Conservation (phyloP, 1,140 invertebrate genomes). For the Zaprionus davidi region DNA sequence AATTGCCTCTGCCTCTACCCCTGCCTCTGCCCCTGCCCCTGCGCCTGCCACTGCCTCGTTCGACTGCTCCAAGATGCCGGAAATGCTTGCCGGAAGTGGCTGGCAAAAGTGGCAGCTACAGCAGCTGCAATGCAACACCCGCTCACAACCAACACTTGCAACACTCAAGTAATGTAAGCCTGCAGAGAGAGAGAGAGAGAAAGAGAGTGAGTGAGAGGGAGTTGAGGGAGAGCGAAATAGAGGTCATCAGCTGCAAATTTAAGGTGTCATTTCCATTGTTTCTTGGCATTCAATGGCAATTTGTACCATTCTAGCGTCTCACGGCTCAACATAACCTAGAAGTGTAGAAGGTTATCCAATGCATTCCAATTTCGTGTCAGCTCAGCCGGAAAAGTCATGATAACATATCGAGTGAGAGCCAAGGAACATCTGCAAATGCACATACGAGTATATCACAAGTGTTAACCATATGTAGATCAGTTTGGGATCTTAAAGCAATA, state of each 20-base stretch:
- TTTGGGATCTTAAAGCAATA: too few relatives aligned
- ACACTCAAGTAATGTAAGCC: background rate
- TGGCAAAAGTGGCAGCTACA: constrained; percentile 32
- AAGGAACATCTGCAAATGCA: too few relatives aligned
- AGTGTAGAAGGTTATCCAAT: background rate
- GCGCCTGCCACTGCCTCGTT: background rate
- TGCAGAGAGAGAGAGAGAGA: background rate
- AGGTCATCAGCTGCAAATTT: constrained; percentile 20
- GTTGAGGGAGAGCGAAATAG: background rate
- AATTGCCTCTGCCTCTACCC: constrained; percentile 19
- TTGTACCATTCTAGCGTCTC: constrained; percentile 16
- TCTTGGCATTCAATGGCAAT: constrained; percentile 14
- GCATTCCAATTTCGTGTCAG: background rate
- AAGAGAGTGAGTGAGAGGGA: background rate
- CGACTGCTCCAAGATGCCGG: constrained; percentile 34
- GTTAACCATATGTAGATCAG: too few relatives aligned
- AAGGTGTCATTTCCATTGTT: constrained; percentile 27
- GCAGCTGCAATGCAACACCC: constrained; percentile 9
- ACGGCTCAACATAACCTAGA: background rate
- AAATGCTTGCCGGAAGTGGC: constrained; percentile 41
- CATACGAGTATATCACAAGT: too few relatives aligned
- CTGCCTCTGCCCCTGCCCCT: background rate
- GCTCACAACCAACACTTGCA: background rate
- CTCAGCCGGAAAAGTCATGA: background rate
- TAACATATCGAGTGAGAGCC: background rate